Evolutionary conservation across 2,797 vertebrate species (phyloP).

Genomic region (Antennarius maculatus): DNA sequence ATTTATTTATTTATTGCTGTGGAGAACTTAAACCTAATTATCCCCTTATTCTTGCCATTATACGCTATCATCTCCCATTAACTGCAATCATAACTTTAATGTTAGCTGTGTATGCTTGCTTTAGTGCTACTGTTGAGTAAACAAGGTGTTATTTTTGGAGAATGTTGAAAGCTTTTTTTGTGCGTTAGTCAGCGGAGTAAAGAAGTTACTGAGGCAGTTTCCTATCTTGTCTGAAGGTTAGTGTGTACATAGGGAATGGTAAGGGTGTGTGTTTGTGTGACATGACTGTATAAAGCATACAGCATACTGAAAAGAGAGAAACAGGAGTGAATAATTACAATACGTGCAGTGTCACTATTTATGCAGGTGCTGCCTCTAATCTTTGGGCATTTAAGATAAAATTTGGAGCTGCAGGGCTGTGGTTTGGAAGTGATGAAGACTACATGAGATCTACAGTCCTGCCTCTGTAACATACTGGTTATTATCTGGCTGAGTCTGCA

Average conservation of each 20-base stretch:
- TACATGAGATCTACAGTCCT: constrained; percentile 39
- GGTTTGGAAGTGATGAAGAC: constrained; percentile 34
- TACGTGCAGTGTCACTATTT: constrained; percentile 29
- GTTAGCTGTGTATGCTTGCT: constrained; percentile 23
- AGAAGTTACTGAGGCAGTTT: constrained; percentile 55
- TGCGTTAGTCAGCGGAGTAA: constrained; percentile 42
- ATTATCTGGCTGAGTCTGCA: constrained; percentile 41
- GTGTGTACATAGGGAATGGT: constrained; percentile 48
- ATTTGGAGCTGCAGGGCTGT: constrained; percentile 36
- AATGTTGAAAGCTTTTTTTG: constrained; percentile 31
- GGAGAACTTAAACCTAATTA: neutral
- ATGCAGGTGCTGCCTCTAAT: constrained; percentile 52
- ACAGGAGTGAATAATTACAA: constrained; percentile 26
- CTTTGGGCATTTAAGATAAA: constrained; percentile 15
- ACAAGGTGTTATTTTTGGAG: constrained; percentile 24
- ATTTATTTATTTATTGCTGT: neutral
- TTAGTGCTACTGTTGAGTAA: constrained; percentile 17
- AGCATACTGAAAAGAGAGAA: constrained; percentile 12
- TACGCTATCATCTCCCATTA: neutral
- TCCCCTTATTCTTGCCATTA: neutral
- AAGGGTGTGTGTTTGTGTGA: constrained; percentile 5
- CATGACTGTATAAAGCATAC: constrained; percentile 58
- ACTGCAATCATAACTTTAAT: constrained; percentile 30
- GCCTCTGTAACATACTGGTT: constrained; percentile 45
- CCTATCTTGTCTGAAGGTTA: constrained; percentile 70